Percentiles rank a stretch among this genome's conserved stretches.
phyloP scores from a whole-genome alignment of 2,113 vertebrate genomes.

The Panthera leo region DNA sequence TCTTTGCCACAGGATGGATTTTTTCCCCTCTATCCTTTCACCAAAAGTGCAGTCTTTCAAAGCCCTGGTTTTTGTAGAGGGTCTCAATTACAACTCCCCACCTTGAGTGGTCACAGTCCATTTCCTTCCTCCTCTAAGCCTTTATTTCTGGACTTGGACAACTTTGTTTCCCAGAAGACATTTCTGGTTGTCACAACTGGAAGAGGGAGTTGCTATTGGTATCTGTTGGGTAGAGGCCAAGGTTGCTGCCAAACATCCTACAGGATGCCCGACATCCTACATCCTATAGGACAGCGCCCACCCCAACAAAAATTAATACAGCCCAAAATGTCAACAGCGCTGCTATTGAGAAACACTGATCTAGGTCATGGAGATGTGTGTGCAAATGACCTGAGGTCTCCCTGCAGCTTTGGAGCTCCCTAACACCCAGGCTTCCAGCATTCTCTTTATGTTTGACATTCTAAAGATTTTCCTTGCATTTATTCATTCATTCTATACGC shows the following conservation, averaged over 20 bases:
- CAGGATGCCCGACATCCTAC: background rate
- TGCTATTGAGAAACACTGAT: background rate
- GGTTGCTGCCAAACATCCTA: background rate
- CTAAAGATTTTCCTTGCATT: background rate
- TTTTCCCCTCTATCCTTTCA: background rate
- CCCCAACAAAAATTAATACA: background rate
- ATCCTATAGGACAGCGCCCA: too few species aligned
- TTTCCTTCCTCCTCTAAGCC: background rate
- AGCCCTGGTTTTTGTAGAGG: background rate
- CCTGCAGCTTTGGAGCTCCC: background rate
- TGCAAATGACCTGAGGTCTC: background rate
- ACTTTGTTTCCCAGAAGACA: background rate
- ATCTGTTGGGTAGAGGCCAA: background rate
- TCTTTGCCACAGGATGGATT: background rate
- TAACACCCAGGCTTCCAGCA: background rate
- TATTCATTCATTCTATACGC: background rate
- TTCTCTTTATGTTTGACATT: background rate
- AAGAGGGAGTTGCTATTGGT: background rate
- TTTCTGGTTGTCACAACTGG: background rate
- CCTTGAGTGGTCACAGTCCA: fast-evolving
- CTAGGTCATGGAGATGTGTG: background rate
- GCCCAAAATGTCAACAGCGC: background rate
- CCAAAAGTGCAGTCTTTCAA: background rate
- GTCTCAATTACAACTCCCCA: background rate
- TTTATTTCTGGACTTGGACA: background rate